Conservation (phyloP, 1,140 invertebrate species). For the Aradophagus sp. region DNA sequence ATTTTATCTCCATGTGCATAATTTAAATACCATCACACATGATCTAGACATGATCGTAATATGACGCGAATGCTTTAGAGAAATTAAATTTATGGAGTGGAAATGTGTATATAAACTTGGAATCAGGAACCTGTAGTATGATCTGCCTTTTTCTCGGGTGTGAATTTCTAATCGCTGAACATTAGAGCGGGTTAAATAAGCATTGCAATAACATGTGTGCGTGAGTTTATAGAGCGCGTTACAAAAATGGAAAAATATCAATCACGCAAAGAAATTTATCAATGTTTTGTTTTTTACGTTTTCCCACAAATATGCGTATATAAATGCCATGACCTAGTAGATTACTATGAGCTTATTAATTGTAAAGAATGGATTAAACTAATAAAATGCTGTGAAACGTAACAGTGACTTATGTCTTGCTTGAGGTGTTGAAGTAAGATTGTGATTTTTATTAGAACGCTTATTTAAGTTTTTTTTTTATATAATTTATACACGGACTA, state of each 20-base stretch:
- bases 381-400: too few relatives aligned
- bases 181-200: constrained; percentile 45
- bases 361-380: constrained; percentile 23
- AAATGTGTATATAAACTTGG: constrained; percentile 30
- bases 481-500: too few relatives aligned
- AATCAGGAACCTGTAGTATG: constrained; percentile 31
- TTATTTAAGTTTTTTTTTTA: too few relatives aligned
- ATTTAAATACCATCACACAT: constrained; percentile 22
- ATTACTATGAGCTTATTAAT: constrained; percentile 21
- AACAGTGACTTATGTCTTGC: too few relatives aligned
- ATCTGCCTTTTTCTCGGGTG: constrained; percentile 40
- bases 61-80: constrained; percentile 12
- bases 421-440: too few relatives aligned
- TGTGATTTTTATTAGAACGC: too few relatives aligned
- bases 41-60: constrained; percentile 22
- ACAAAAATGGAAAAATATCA: constrained; percentile 49
- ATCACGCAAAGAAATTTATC: constrained; percentile 44
- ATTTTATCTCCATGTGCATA: constrained; percentile 5
- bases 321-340: constrained; percentile 25
- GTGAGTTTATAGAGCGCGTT: constrained; percentile 35
- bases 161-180: constrained; percentile 45
- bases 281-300: constrained; percentile 23
- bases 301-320: constrained; percentile 21
- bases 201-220: constrained; percentile 40
- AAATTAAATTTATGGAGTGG: constrained; percentile 41